Evolutionary conservation across 2,888 invertebrate species (phyloP), one percentile per base, ranked within the genome.

Genomic region (Chamaedrilus cognettii): DNA sequence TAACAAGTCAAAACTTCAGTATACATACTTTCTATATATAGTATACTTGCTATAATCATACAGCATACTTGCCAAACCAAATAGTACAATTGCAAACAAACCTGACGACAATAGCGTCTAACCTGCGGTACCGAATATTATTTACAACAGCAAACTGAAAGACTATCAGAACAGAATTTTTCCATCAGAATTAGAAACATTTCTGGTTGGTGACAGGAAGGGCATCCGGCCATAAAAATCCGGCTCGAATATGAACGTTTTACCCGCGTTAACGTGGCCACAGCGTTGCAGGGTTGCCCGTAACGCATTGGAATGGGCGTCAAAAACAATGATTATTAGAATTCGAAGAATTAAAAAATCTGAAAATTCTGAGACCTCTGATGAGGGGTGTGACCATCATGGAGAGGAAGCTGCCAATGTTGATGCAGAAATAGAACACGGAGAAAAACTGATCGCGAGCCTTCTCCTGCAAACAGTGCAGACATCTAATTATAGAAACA

Each of bases 351-450:
- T 15, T 11, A 42, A 19, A 42, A 19, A 15, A 42, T 42, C 19
- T 19, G 11, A 15, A 19, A 15, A 42, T 11, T 15, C 42, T 42
- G 42, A 11, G 11, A 85, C 86, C 89, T 77, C 96, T 88, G 11
- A 97, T 84, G 59, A 94, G 87, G 0, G 97, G 97, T 0, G 96
- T 95, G 0, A 96, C 77, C 72, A 92, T 89, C 0, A 93, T 94
- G 0, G 95, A 94, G 61, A 96, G 87, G 63, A 94, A 87, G 73
- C 94, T 93, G 7, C 96, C 96, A 7, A 85, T 77, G 83, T 96
- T 97, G 79, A 97, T 96, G 57, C 94, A 86, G 80, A 96, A 94
- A 85, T 97, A 97, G 83, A 96, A 97, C 0, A 96, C 85, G 0
- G 96, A 96, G 85, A 97, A 97, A 85, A 94, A 97, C 68, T 88